A percentile compares a stretch with the other conserved stretches of the same genome.
phyloP scores from a whole-genome alignment of 1,140 invertebrate species.

The Listronotus oregonensis region DNA sequence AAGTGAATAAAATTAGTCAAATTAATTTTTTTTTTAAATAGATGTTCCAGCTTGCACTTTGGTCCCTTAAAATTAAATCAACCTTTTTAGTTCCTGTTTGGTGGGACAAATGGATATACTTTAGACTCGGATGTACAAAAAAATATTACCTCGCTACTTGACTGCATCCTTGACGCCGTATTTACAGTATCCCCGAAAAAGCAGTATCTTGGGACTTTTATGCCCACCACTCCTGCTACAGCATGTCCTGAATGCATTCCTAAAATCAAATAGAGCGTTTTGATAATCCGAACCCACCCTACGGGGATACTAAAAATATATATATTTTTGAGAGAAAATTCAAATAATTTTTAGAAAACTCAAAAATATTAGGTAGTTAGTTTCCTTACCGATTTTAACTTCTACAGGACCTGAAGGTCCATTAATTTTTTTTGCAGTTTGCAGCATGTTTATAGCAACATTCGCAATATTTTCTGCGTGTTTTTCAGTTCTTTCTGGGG shows the following conservation, averaged over 20 bases:
- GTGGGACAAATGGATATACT: too few species aligned
- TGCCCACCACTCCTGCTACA: conserved; percentile 69
- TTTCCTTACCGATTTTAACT: conserved; percentile 64
- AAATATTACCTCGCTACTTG: conserved; percentile 72
- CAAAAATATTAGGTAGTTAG: too few species aligned
- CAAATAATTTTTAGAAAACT: too few species aligned
- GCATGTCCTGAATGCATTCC: conserved; percentile 63
- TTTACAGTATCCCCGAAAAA: conserved; percentile 89
- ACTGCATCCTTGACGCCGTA: conserved; percentile 85
- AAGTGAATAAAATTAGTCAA: too few species aligned
- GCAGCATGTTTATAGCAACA: conserved; percentile 69
- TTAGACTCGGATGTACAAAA: too few species aligned
- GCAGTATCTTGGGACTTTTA: conserved; percentile 77
- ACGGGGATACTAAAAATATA: too few species aligned
- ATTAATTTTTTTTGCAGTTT: conserved; percentile 62
- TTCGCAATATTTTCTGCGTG: conserved; percentile 83
- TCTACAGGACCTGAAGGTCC: conserved; percentile 61
- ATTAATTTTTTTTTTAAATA: too few species aligned
- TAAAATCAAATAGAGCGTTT: conserved; percentile 28
- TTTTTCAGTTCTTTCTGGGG: conserved; percentile 75
- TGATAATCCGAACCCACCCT: too few species aligned
- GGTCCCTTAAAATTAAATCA: too few species aligned
- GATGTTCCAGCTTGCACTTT: too few species aligned
- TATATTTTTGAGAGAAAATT: too few species aligned
- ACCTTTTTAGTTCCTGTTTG: too few species aligned